Conservation (phyloP, 35 echinoderm and acorn worm genomes). For the Ophioderma brevispina region DNA sequence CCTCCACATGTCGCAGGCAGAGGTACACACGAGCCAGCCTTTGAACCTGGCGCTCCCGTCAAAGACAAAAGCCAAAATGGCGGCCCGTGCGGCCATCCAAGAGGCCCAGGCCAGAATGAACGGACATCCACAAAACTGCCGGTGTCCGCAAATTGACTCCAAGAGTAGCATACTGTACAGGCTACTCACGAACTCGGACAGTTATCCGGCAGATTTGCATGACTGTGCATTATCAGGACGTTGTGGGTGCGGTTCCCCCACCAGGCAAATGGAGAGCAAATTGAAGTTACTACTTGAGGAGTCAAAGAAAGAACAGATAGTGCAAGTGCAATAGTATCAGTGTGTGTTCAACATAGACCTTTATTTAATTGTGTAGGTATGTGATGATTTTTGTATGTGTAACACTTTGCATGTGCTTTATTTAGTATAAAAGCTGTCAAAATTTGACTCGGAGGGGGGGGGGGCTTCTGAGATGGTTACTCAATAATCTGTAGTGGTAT, state of each 20-base stretch:
- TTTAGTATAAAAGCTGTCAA: too few relatives aligned
- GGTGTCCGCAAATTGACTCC: conserved; percentile 80
- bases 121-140: conserved; percentile 36
- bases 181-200: conserved; percentile 68
- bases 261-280: conserved; percentile 69
- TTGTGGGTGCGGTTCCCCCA: conserved; percentile 40
- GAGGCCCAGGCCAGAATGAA: background rate
- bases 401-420: too few relatives aligned
- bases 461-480: too few relatives aligned
- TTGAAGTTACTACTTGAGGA: conserved; percentile 89
- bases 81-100: conserved; percentile 16
- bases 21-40: conserved; percentile 56
- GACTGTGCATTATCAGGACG: conserved; percentile 51
- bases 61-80: conserved; percentile 60
- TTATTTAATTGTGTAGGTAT: conserved; percentile 8
- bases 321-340: background rate
- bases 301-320: conserved; percentile 64
- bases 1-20: conserved; percentile 50
- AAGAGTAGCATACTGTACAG: conserved; percentile 95
- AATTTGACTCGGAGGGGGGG: too few relatives aligned
- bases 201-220: conserved; percentile 33
- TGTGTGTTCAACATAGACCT: background rate
- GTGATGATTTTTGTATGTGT: background rate
- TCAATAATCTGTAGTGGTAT: too few relatives aligned
- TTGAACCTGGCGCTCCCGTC: conserved; percentile 56